Conservation (phyloP, 1,140 invertebrate species). For the Bombus balteatus region DNA sequence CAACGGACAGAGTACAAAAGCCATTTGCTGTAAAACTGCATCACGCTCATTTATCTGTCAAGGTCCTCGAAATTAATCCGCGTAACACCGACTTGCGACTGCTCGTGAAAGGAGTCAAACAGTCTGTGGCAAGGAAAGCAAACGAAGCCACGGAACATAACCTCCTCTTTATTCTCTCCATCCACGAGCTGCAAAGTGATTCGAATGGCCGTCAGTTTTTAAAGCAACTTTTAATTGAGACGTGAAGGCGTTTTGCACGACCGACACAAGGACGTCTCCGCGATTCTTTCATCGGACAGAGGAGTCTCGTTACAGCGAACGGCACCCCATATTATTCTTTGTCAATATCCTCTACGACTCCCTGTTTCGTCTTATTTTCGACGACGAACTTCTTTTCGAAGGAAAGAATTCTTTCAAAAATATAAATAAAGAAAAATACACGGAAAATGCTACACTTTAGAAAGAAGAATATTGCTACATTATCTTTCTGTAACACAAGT, state of each 20-base stretch:
- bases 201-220: constrained; percentile 32
- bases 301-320: constrained; percentile 25
- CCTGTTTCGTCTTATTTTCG: background rate
- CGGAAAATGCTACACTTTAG: no score
- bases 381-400: background rate
- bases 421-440: background rate
- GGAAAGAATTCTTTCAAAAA: background rate
- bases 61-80: constrained; percentile 35
- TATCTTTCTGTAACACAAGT: background rate
- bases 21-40: background rate
- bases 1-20: background rate
- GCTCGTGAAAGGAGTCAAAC: constrained; percentile 37
- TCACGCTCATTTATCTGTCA: constrained; percentile 6
- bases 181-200: constrained; percentile 52
- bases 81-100: background rate
- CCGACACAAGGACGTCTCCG: constrained; percentile 40
- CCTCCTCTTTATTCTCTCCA: constrained; percentile 24
- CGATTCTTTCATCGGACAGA: background rate
- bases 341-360: background rate
- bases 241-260: constrained; percentile 17
- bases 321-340: constrained; percentile 6
- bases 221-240: constrained; percentile 61
- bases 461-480: background rate
- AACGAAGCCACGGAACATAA: constrained; percentile 6
- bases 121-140: background rate